Percentiles rank a stretch among this genome's conserved stretches.
These are phyloP conservation scores for Lottia gigantea DNA, from an alignment of 2,888 invertebrate species.

Conservation along the genomic window DNA sequence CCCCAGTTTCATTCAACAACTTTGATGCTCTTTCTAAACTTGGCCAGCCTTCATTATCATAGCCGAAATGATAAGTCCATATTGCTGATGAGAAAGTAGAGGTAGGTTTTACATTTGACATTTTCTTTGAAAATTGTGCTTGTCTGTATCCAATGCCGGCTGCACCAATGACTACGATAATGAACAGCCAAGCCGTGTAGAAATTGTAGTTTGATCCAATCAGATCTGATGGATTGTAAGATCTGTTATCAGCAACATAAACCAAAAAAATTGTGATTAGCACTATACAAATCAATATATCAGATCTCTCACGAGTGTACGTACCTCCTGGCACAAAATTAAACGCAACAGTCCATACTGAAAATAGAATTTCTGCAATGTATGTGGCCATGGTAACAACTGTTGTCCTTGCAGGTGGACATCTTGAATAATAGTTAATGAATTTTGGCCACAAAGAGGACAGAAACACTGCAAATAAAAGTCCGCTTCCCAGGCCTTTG, in stretches of 20 bases:
- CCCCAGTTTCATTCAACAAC: conserved; percentile 63
- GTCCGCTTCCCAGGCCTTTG: conserved; percentile 60
- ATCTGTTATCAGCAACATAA: neutral
- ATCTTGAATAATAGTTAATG: conserved; percentile 51
- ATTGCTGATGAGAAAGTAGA: conserved; percentile 63
- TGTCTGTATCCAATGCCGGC: neutral
- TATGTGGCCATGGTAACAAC: conserved; percentile 57
- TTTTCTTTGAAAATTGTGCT: neutral
- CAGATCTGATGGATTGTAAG: neutral
- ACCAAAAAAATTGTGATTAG: conserved; percentile 51
- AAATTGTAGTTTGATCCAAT: neutral
- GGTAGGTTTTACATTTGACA: conserved; percentile 22
- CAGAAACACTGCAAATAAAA: conserved; percentile 58
- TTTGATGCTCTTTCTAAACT: conserved; percentile 64
- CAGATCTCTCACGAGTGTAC: conserved; percentile 67
- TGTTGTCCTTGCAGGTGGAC: conserved; percentile 57
- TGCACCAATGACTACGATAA: neutral
- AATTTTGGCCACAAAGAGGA: conserved; percentile 65
- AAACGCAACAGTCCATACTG: conserved; percentile 68
- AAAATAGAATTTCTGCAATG: conserved; percentile 60
- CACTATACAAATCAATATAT: conserved; percentile 57
- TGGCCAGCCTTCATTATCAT: conserved; percentile 69
- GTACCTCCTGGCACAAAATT: conserved; percentile 69
- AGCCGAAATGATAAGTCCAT: conserved; percentile 69
- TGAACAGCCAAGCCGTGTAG: neutral